Conservation (phyloP, 2,797 vertebrate genomes). For the Adrianichthys oophorus region DNA sequence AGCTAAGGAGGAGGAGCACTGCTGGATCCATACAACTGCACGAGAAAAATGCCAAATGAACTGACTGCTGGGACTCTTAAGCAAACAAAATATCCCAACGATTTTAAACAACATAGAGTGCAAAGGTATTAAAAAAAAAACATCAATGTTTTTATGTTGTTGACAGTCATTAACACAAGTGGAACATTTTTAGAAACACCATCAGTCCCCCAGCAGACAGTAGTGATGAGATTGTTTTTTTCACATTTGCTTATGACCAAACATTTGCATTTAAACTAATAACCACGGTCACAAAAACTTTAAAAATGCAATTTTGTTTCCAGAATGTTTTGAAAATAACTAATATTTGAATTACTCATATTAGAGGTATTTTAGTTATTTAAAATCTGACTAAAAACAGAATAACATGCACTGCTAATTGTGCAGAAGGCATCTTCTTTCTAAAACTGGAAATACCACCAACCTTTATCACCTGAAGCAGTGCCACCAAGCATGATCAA, state of each 20-base stretch:
- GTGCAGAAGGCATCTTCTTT: no score
- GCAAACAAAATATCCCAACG: slow-evolving; percentile 94
- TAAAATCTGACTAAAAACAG: no score
- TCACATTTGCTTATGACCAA: slow-evolving; percentile 89
- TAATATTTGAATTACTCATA: no score
- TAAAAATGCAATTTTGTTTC: slow-evolving; percentile 89
- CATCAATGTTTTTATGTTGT: slow-evolving; percentile 96
- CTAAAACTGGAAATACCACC: no score
- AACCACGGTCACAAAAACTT: slow-evolving; percentile 93
- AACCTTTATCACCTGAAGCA: no score
- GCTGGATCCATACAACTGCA: slow-evolving; percentile 63
- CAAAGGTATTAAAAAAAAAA: slow-evolving; percentile 62
- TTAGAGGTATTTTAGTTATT: no score
- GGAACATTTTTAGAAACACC: slow-evolving; percentile 96
- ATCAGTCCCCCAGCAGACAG: slow-evolving; percentile 93
- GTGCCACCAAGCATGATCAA: no score
- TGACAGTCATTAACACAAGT: slow-evolving; percentile 97
- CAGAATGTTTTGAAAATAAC: no score
- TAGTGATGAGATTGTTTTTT: slow-evolving; percentile 89
- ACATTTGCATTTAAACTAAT: slow-evolving; percentile 91
- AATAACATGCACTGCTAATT: no score
- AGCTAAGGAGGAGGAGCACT: slow-evolving; percentile 40
- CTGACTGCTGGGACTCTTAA: slow-evolving; percentile 88
- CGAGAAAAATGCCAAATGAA: slow-evolving; percentile 90
- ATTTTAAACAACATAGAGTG: slow-evolving; percentile 93